Evolutionary conservation across 2,797 vertebrate genomes (phyloP).

Genomic region (Neosilurus mollespiculum): DNA sequence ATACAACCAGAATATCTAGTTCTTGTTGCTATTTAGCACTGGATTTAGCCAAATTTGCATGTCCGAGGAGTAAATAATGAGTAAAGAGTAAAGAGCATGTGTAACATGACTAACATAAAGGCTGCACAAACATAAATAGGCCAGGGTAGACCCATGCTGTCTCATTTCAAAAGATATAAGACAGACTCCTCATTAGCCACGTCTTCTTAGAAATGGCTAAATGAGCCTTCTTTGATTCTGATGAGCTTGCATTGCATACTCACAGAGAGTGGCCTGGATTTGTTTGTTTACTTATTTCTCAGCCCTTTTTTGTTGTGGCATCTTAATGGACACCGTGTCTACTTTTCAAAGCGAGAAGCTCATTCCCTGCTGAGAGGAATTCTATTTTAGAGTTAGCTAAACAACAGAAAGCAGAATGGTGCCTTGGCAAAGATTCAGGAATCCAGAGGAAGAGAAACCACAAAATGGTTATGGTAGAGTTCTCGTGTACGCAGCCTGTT

Average conservation of each 20-base stretch:
- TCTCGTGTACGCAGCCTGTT: slow-evolving; percentile 30
- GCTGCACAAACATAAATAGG: neutral
- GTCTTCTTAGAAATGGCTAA: slow-evolving; percentile 48
- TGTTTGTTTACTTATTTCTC: slow-evolving; percentile 57
- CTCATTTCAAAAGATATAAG: neutral
- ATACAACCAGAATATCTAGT: neutral
- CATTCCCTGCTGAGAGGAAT: slow-evolving; percentile 56
- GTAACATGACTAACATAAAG: neutral
- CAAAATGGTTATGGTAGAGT: slow-evolving; percentile 41
- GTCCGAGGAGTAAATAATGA: neutral
- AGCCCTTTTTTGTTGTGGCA: slow-evolving; percentile 42
- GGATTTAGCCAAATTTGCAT: neutral
- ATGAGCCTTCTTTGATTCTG: slow-evolving; percentile 49
- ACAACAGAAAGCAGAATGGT: slow-evolving; percentile 55
- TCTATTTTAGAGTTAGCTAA: slow-evolving; percentile 62
- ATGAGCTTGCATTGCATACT: slow-evolving; percentile 39
- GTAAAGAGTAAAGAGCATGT: too few relatives aligned
- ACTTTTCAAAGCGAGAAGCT: slow-evolving; percentile 53
- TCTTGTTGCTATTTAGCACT: neutral
- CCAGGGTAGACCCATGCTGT: neutral
- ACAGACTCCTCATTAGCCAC: slow-evolving; percentile 19
- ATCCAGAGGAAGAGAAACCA: slow-evolving; percentile 27
- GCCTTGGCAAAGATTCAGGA: slow-evolving; percentile 28
- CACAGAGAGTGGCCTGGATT: slow-evolving; percentile 37
- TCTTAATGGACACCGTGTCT: slow-evolving; percentile 32